Evolutionary conservation across 2,113 vertebrate genomes (phyloP), one percentile per base, ranked within the genome.

Genomic region (Pseudorasbora parva): DNA sequence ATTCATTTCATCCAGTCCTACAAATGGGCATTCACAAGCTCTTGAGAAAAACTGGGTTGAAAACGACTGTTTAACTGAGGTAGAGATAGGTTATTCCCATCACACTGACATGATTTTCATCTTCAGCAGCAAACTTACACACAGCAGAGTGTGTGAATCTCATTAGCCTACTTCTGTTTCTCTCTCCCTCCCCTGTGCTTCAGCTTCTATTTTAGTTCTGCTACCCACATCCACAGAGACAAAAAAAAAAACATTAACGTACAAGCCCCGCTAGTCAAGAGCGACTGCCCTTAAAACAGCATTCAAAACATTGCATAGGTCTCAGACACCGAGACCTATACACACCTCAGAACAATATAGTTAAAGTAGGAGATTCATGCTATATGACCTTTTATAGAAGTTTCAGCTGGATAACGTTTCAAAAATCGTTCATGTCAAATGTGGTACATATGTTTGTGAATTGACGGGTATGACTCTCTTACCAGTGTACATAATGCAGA

Each of bases 101-200:
- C 83, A 80, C 30, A 41, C 66, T 27, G 27, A 57, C 51, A 78
- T 62, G 27, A 41, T 12, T 79, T 62, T 51, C 41, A 68, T 54
- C 66, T 72, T 71, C 25, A 78, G 81, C 41, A 59, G 23, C 27
- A 51, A 30, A 54, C 43, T 11, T 41, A 57, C 60, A 78, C 60
- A 25, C 79, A 43, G n/a, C 56, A 10, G 54, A 23, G 41, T 43
- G 62, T 54, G 64, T 69, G 78, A 78, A 89, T 88, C 84, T 86
- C 87, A 89, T 87, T 89, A 85, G 75, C 88, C 88, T 82, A 86
- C 10, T 87, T 88, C 43, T 85, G 59, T 25, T 64, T 86, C 81
- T 79, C 56, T 69, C 76, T 73, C 43, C 33, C 54, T 43, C 51
- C 30, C 45, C 57, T 49, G 84, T 41, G 64, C 10, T 21, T 57